Base-by-base conservation (phyloP, 2,888 invertebrate genomes). In the Subacronicta megacephala region DNA sequence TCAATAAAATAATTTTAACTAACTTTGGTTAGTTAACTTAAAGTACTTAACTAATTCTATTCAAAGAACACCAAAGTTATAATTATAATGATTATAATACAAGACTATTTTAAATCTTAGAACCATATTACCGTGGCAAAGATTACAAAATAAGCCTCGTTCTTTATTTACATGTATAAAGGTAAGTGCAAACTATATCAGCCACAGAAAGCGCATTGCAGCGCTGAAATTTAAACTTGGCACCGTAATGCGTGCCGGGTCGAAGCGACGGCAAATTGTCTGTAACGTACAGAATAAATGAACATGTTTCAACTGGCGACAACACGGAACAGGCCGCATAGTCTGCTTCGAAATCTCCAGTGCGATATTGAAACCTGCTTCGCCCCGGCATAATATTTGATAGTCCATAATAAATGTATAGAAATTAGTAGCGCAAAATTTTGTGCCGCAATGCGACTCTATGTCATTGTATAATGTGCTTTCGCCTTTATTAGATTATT, bases 11-110 rank as follows among this genome's bases (percentile, higher is more conserved):
- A 56, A 67, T 51, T 45, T 47, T 33, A 72, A 57, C 75, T 63
- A 63, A 67, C 53, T 72, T 60, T 53, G 29, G 49, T 62, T 64
- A 64, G 50, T 68, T 50, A 64, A 68, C 58, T 72, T 61, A 64
- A 20, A n/a, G n/a, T n/a, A n/a, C n/a, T 15, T 61, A 50, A 71
- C 41, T 66, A 67, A 72, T 50, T 45, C 41, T 59, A 62, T 42
- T 56, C 49, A 33, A 68, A 72, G 69, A 69, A 57, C 53, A 62
- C 17, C 67, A 62, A 47, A 49, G 37, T 23, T 50, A 26, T 46
- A 40, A 61, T 26, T 26, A 1, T 29, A 12, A 29, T 12, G 12
- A 12, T 45, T 56, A 70, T 40, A 35, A 44, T 71, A 62, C 37
- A 58, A 52, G 46, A 53, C 38, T 18, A 18, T 15, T 41, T 56